These are phyloP conservation scores for Trilocha varians DNA, from an alignment of 2,888 invertebrate genomes.

Conservation along the genomic window DNA sequence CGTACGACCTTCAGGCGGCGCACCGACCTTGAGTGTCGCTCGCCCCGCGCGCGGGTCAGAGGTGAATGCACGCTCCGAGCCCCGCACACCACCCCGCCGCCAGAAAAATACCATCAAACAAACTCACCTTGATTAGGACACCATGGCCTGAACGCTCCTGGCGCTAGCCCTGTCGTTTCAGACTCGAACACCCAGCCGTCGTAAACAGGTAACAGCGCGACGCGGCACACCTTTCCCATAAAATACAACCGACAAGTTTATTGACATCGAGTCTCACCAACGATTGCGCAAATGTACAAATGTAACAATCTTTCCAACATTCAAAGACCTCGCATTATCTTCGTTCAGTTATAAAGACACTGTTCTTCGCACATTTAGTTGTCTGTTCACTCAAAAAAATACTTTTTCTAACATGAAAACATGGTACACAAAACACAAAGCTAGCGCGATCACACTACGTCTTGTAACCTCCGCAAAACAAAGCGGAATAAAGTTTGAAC, in stretches of 20 bases:
- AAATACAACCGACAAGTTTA: conserved; percentile 71
- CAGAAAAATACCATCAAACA: conserved; percentile 43
- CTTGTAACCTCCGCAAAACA: conserved; percentile 71
- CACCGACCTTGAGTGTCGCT: conserved; percentile 70
- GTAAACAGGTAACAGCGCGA: conserved; percentile 60
- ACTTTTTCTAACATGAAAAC: conserved; percentile 50
- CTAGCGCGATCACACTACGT: conserved; percentile 34
- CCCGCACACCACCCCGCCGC: conserved; percentile 34
- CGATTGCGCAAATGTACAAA: conserved; percentile 62
- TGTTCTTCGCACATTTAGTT: conserved; percentile 28
- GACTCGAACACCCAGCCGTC: conserved; percentile 47
- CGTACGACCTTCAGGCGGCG: conserved; percentile 69
- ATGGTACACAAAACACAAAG: conserved; percentile 48
- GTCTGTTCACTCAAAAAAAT: conserved; percentile 53
- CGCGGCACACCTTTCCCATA: conserved; percentile 72
- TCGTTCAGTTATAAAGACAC: conserved; percentile 39
- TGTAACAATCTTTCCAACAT: conserved; percentile 34
- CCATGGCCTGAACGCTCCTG: conserved; percentile 42
- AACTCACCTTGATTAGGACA: conserved; percentile 49
- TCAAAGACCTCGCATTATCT: conserved; percentile 45
- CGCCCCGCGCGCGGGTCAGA: conserved; percentile 70
- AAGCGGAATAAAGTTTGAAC: conserved; percentile 57
- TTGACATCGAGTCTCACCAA: conserved; percentile 66
- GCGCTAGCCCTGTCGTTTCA: conserved; percentile 24
- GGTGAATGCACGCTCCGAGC: conserved; percentile 62